Evolutionary conservation across 1,140 invertebrate species (phyloP), one percentile per base, ranked within the genome.

Genomic region (Andricus grossulariae): DNA sequence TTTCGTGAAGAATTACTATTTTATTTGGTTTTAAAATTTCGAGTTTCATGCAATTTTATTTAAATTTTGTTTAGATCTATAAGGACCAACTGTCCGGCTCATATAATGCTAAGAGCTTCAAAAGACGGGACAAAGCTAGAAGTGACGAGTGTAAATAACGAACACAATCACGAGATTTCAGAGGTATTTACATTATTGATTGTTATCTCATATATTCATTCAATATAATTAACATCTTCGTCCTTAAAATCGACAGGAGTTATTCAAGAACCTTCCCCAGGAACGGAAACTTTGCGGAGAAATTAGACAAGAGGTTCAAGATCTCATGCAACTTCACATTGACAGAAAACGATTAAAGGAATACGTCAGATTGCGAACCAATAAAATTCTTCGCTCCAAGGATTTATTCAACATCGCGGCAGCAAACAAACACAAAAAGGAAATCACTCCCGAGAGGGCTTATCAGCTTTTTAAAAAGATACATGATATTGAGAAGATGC

Each of bases 381-480:
- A 91, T 21, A 91, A 91, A 74, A 66, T 90, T 55, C 76, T 91
- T n/a, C 85, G 88, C 0, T 91, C 90, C 7, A 91, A 91, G 76
- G 90, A 91, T 84, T 85, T 91, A n/a, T 90, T 91, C 54, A 91
- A 91, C 71, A 90, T 91, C 73, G 90, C 89, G 1, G 90, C 90
- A 8, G 89, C 88, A 25, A 90, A 91, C 80, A 90, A 90, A 80
- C 83, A 92, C 80, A 85, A 92, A 80, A 75, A 89, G 51, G 87
- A 93, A 91, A 86, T 90, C 78, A 90, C 93, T 84, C 74, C 90
- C 50, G 86, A 93, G 89, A 79, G 93, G 86, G 80, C 92, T 72
- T 89, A 92, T 89, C 82, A 93, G 77, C 19, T 93, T 83, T 90
- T 92, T 87, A 83, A 92, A 84, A 81, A 91, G 79, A 84, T 93